Base-by-base conservation (phyloP, 2,797 vertebrate species). In the Borostomias antarcticus region DNA sequence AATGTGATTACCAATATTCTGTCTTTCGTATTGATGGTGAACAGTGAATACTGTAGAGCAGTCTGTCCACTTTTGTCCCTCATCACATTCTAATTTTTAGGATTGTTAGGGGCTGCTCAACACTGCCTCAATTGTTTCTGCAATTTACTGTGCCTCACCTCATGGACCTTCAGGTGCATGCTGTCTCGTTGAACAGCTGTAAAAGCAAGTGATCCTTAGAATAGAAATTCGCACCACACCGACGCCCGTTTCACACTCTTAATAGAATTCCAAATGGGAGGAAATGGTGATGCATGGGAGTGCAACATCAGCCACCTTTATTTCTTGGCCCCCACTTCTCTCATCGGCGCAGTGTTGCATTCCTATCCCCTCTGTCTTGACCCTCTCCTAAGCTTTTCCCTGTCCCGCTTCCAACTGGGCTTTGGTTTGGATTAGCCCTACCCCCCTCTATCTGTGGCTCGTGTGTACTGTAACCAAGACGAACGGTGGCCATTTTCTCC, bases 261-360 rank as follows among this genome's bases (percentile, higher is more conserved):
- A n/a, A n/a, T 66, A 47, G 9, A 67, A 72, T 61, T 68, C 58
- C 61, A 68, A 79, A 73, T 45, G 40, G 59, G 79, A 74, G 47
- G 79, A 88, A 89, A 86, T 63, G 85, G 66, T 86, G 85, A 88
- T 84, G 65, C 69, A 81, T 68, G 66, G 35, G 61, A 33, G 70
- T 48, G 47, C 70, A 68, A 71, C 70, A 80, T 79, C 74, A 74
- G 73, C 84, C 78, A 74, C 77, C 77, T 76, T 87, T 66, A 28
- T 78, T 77, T 76, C 60, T 66, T 73, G 82, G 68, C 79, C 77
- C 66, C 40, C 62, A 57, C 51, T 30, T 77, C 72, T 73, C 84
- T 82, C 81, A 69, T 78, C 82, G 84, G 81, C 81, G 71, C n/a
- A 19, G 45, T 81, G 82, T 89, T 76, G 33, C 60, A 59, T 90